Percentiles rank a stretch among this genome's conserved stretches.
Evolutionary conservation across 2,888 invertebrate species (phyloP).

Genomic region (Digitonthophagus gazella): DNA sequence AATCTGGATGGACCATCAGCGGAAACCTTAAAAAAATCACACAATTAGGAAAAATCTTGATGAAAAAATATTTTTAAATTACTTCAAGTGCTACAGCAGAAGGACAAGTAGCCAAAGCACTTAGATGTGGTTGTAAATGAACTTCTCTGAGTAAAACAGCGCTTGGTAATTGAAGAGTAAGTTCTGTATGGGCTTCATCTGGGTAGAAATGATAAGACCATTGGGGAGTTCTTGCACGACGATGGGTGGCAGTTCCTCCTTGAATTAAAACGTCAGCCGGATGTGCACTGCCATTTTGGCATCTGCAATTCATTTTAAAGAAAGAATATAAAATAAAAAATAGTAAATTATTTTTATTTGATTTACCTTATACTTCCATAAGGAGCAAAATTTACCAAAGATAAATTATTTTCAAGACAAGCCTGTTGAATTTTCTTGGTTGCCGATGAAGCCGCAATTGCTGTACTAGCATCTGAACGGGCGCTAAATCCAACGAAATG

Average conservation of each 20-base stretch:
- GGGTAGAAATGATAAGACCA: conserved; percentile 97
- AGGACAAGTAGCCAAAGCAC: conserved; percentile 83
- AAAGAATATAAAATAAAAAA: neutral
- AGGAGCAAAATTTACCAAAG: conserved; percentile 86
- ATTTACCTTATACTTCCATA: conserved; percentile 60
- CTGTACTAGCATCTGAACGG: conserved; percentile 47
- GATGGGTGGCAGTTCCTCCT: conserved; percentile 67
- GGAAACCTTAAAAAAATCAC: conserved; percentile 47
- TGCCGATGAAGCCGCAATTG: conserved; percentile 41
- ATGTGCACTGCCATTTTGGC: conserved; percentile 66
- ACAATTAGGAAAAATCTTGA: neutral
- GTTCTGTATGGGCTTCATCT: conserved; percentile 83
- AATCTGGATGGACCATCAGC: conserved; percentile 75
- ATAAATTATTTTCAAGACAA: conserved; percentile 67
- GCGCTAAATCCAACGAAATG: conserved; percentile 56
- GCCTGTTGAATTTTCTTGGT: conserved; percentile 49
- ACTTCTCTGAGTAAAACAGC: conserved; percentile 86
- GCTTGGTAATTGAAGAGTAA: conserved; percentile 83
- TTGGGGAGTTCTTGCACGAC: conserved; percentile 85
- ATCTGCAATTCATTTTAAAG: conserved; percentile 32
- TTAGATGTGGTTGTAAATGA: conserved; percentile 80
- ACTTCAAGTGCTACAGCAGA: conserved; percentile 85
- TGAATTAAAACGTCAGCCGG: conserved; percentile 87
- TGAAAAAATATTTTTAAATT: neutral
- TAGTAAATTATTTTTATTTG: neutral